Evolutionary conservation across 2,113 vertebrate genomes (phyloP), one percentile per base, ranked within the genome.

Genomic region (Perca flavescens): DNA sequence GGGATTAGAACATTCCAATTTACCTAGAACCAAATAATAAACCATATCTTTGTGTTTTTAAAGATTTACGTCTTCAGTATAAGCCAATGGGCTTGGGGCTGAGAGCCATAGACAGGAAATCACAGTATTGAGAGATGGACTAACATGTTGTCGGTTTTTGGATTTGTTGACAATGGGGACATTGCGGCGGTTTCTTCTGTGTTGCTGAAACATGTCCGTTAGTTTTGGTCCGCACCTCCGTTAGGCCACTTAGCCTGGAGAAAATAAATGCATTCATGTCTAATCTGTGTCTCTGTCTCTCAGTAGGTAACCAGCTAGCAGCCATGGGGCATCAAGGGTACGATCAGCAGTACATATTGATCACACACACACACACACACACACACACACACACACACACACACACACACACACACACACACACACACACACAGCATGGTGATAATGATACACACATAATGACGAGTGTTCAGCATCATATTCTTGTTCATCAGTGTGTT

Each of bases 301-400:
- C 86, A 97, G 97, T 97, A 96, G 98, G 97, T 95, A 98, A 97
- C 96, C 98, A 99, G 96, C 97, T 98, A 92, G 96, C 96, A 95
- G 96, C 96, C 94, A 96, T 98, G 94, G 96, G 97, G 93, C 97
- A 98, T 96, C 97, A 97, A 95, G 97, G 97, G 97, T 99, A 97
- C 94, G 96, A 92, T 1, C 50, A 52, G 22, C 81, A 67, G 12
- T 22, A 66, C 17, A 1, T 74, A 88, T 90, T 69, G 84, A 81
- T 85, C 75, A 46, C 64, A 61, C 56, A 53, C 52, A 69, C 60
- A 67, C n/a, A n/a, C n/a, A n/a, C n/a, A n/a, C 76, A 56, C 68
- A 53, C 60, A 75, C 28, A 31, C 28, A 31, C 28, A 31, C 28
- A 31, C 28, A 40, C 50, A 5, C 75, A 58, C 78, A 74, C 62